A percentile compares a stretch with the other conserved stretches of the same genome.
phyloP scores from a whole-genome alignment of 2,888 invertebrate species.

The Aelia acuminata region DNA sequence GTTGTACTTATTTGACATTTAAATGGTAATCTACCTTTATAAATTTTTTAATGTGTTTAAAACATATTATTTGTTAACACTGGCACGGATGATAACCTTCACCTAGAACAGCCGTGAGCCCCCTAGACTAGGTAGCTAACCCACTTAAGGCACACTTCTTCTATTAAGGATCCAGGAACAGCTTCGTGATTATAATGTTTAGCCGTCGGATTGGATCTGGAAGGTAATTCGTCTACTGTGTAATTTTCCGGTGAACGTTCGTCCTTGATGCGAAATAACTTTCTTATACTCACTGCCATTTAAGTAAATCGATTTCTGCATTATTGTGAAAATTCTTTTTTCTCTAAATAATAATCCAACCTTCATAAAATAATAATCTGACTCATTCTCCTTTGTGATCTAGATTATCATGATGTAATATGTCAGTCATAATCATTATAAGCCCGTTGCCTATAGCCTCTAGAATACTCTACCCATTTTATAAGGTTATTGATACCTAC shows the following conservation, averaged over 20 bases:
- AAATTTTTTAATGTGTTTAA: no score
- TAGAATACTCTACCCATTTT: no score
- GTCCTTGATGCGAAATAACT: constrained; percentile 38
- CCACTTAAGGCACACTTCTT: constrained; percentile 26
- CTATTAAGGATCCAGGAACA: constrained; percentile 5
- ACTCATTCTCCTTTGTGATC: neutral
- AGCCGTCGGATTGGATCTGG: constrained; percentile 28
- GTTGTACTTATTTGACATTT: no score
- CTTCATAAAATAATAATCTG: neutral
- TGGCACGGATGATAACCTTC: neutral
- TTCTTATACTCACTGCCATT: constrained; percentile 34
- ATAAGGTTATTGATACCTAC: no score
- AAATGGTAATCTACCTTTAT: no score
- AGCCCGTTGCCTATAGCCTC: neutral
- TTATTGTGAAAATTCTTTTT: constrained; percentile 31
- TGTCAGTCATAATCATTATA: neutral
- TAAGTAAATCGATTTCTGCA: constrained; percentile 31
- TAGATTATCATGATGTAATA: constrained; percentile 8
- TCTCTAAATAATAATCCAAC: constrained; percentile 8
- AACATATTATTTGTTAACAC: neutral
- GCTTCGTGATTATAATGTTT: constrained; percentile 26
- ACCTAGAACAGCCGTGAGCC: neutral
- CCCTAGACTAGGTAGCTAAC: neutral
- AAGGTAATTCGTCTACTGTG: constrained; percentile 21
- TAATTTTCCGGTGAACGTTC: constrained; percentile 50